Percentiles rank a stretch among this genome's conserved stretches.
These are phyloP conservation scores for Hippocampus barbouri DNA, from an alignment of 2,113 vertebrate genomes.

Conservation along the genomic window DNA sequence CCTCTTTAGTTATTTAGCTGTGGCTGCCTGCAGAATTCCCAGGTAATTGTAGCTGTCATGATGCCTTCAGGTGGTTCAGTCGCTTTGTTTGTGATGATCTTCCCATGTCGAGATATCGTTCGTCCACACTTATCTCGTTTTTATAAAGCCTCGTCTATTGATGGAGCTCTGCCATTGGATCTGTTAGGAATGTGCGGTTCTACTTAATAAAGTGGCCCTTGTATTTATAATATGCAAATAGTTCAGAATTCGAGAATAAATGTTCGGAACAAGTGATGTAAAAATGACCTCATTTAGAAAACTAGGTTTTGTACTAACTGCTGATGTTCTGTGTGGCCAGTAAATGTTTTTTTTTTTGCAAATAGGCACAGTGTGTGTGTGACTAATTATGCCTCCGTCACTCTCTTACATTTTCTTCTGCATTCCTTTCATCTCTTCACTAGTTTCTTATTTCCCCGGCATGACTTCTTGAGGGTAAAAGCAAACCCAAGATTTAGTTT, in stretches of 20 bases:
- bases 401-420: conserved; percentile 19
- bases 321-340: neutral
- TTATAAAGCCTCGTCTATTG: too few species aligned
- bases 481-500: conserved; percentile 47
- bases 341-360: conserved; percentile 10
- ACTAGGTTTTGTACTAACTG: neutral
- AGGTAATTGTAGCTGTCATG: too few species aligned
- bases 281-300: neutral
- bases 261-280: neutral
- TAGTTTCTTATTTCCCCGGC: conserved; percentile 44
- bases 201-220: neutral
- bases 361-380: conserved; percentile 14
- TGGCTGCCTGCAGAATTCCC: too few species aligned
- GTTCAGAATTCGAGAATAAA: neutral
- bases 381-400: conserved; percentile 14
- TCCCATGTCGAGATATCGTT: too few species aligned
- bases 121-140: too few species aligned
- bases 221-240: neutral
- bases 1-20: too few species aligned
- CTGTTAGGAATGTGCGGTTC: neutral
- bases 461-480: conserved; percentile 53
- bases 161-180: neutral
- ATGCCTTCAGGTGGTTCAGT: too few species aligned
- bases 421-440: conserved; percentile 54
- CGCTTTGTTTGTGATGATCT: too few species aligned